Base-by-base conservation (phyloP, 2,888 invertebrate genomes). In the Alsophila aescularia region DNA sequence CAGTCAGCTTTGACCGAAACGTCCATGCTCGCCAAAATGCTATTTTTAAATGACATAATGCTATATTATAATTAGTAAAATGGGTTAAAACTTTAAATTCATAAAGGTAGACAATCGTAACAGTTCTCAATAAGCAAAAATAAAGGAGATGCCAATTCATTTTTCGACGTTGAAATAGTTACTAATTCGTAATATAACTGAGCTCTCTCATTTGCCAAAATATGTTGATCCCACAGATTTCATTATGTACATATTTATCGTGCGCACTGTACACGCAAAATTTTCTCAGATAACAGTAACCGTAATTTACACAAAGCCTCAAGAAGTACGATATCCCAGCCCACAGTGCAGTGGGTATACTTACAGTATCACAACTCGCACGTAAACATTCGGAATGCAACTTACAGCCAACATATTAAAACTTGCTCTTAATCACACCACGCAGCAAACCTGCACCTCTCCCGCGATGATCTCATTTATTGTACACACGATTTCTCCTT, bases 291-390 rank as follows among this genome's bases (percentile, higher is more conserved):
- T 49, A 49, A 40, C 32, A 18, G 48, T 49, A 34, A 40, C 24
- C 48, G 48, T 49, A 49, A 40, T 24, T 34, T n/a, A 15, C 40
- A 34, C 24, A 49, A 40, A 49, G 48, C 34, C 37, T 24, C 24
- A 34, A 21, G 34, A 34, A 21, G 34, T 14, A 35, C 34, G 21
- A 21, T 13, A 43, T 34, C 14, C 31, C 8, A 32, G 32, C 16
- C 12, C 29, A 12, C 16, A 16, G 42, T 16, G 9, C 14, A 21
- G 1, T 15, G 39, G 10, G 9, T 0, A 5, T 13, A 9, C 13
- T n/a, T 1, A 9, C 45, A 45, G 45, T 45, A 6, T 2, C 15
- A 15, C 16, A 45, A 13, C 36, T 45, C 34, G 31, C 12, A 18
- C 32, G n/a, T 1, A 29, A 10, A 3, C 29, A 3, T n/a, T 29